Base-by-base conservation (phyloP, 2,888 invertebrate species). In the Lomographa bimaculata region DNA sequence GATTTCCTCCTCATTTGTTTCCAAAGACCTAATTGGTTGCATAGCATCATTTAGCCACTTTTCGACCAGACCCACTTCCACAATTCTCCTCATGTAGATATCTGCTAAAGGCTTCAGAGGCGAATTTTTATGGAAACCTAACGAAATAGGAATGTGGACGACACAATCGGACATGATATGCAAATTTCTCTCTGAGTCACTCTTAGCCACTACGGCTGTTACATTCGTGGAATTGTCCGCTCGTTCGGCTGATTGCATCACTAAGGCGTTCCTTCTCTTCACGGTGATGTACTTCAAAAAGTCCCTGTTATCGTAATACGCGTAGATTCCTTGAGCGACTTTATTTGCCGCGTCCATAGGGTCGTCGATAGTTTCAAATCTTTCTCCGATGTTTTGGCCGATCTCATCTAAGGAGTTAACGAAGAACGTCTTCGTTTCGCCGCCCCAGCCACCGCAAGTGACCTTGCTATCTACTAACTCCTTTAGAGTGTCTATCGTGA, bases 111-210 rank as follows among this genome's bases (percentile, higher is more conserved):
- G 90, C 63, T 94, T 95, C 2, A 96, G 71, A 0, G 95, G 94
- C 0, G 96, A 95, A 71, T 96, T 95, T 61, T 94, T 96, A 60
- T 95, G 94, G 57, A 96, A 90, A 0, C 95, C 96, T 45, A 96
- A 86, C 0, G 95, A 94, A 32, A 96, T 91, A 0, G 96, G 96
- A 91, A 95, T 94, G 52, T 93, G 92, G 2, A 96, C 92, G 0
- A 94, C 92, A 69, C 96, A 96, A 47, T 95, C 93, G 1, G 89
- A 84, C 96, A 96, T 96, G 5, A 96, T 94, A 58, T 96, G 96
- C 35, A 96, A 75, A 67, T 91, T 91, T 41, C 91, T 81, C 33
- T 90, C 85, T 0, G 49, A 49, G 8, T 68, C 62, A 6, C 5
- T 37, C 43, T 32, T 42, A 45, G 5, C 20, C 10, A 29, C 10